These are phyloP conservation scores for Strongylocentrotus purpuratus DNA, from an alignment of 35 echinoderm and acorn worm genomes.

Conservation along the genomic window DNA sequence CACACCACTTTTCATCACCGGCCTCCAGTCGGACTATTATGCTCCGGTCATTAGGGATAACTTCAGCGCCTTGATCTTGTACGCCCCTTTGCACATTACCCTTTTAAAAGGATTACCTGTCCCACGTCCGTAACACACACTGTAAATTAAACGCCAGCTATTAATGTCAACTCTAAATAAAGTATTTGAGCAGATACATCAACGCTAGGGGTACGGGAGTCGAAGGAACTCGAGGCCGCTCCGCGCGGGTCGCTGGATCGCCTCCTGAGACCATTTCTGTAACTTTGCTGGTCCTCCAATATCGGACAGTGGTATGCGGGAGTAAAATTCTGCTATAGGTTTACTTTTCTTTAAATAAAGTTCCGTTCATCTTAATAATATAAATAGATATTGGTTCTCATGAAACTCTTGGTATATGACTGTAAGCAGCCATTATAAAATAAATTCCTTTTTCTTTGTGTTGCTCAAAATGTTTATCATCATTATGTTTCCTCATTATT, in stretches of 20 bases:
- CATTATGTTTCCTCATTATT: not conserved
- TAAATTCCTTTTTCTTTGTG: not conserved
- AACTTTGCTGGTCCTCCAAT: not conserved
- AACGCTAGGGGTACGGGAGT: not conserved
- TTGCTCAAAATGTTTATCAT: not conserved
- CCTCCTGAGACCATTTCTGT: not conserved
- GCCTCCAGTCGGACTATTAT: not conserved
- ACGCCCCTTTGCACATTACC: conserved; percentile 8
- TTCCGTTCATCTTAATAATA: not conserved
- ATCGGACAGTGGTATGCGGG: not conserved
- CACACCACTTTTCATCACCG: conserved; percentile 15
- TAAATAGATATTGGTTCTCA: not conserved
- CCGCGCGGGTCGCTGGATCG: not conserved
- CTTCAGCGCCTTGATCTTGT: not conserved
- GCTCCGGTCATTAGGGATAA: not conserved
- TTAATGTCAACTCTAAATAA: conserved; percentile 25
- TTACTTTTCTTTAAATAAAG: not conserved
- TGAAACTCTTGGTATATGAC: not conserved
- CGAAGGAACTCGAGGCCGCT: not conserved
- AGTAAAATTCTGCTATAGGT: not conserved
- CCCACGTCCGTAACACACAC: conserved; percentile 25
- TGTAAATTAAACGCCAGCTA: conserved; percentile 44
- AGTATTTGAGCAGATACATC: conserved; percentile 30
- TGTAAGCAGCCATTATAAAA: too few species aligned
- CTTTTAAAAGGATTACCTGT: conserved; percentile 46